A percentile compares a stretch with the other conserved stretches of the same genome.
Conservation (phyloP, 2,797 vertebrate genomes). For the Notoglanidium macrostoma region DNA sequence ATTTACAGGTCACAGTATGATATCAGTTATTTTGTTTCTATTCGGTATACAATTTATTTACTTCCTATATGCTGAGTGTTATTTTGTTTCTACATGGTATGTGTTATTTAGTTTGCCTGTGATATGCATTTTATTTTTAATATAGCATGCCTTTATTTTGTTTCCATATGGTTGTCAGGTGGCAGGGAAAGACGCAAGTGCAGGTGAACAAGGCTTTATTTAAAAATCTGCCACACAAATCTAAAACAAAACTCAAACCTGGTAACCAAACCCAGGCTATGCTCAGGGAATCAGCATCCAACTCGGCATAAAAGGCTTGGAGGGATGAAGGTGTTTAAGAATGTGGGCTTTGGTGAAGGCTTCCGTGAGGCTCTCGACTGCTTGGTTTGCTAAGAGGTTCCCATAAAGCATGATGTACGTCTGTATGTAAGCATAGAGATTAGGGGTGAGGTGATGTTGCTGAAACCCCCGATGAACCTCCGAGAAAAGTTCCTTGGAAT, state of each 20-base stretch:
- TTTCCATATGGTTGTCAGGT: background rate
- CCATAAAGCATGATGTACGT: background rate
- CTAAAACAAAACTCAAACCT: background rate
- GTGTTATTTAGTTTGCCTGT: background rate
- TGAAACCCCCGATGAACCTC: background rate
- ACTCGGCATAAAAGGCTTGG: background rate
- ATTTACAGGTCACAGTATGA: background rate
- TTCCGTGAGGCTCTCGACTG: background rate
- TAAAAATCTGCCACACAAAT: background rate
- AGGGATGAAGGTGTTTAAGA: background rate
- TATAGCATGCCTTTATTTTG: background rate
- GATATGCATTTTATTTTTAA: background rate
- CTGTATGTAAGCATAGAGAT: background rate
- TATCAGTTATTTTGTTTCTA: background rate
- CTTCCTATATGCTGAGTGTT: background rate
- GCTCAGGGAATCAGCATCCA: background rate
- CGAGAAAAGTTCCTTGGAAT: background rate
- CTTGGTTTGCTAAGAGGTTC: background rate
- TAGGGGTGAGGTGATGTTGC: background rate
- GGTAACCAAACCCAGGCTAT: background rate
- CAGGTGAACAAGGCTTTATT: background rate
- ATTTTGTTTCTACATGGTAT: background rate
- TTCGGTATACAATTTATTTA: background rate
- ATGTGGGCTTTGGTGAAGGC: background rate
- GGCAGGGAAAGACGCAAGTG: background rate